A percentile compares a stretch with the other conserved stretches of the same genome.
Conservation (phyloP, 2,797 vertebrate species). For the Rhinoraja longicauda region DNA sequence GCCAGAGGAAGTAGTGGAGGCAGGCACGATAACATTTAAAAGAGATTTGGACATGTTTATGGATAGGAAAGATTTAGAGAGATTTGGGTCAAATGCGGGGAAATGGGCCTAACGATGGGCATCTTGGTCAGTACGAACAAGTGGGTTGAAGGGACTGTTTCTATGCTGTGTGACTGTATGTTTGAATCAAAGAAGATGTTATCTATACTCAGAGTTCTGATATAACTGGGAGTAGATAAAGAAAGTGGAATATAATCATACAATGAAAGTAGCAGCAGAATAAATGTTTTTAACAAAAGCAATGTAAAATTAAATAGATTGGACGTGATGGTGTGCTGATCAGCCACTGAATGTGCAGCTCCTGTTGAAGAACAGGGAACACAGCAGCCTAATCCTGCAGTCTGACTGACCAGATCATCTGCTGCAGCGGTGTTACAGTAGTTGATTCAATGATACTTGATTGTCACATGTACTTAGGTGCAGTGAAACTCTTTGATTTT, state of each 20-base stretch:
- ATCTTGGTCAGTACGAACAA: no score
- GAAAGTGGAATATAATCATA: background rate
- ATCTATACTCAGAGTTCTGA: background rate
- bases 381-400: background rate
- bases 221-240: background rate
- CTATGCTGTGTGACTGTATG: no score
- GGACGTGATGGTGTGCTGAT: background rate
- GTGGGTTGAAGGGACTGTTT: no score
- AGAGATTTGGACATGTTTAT: no score
- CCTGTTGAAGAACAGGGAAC: background rate
- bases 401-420: background rate
- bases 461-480: no score
- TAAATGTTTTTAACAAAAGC: background rate
- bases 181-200: background rate
- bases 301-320: background rate
- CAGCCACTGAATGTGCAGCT: background rate
- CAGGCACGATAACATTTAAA: no score
- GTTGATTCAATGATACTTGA: no score
- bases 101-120: no score
- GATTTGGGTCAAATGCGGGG: no score
- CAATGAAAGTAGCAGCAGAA: background rate
- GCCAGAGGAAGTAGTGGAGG: no score
- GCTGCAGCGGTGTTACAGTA: background rate
- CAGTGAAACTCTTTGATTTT: no score
- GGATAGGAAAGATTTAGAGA: no score